These are phyloP conservation scores for Drosophila lowei DNA, from an alignment of 1,140 invertebrate genomes.

Conservation along the genomic window DNA sequence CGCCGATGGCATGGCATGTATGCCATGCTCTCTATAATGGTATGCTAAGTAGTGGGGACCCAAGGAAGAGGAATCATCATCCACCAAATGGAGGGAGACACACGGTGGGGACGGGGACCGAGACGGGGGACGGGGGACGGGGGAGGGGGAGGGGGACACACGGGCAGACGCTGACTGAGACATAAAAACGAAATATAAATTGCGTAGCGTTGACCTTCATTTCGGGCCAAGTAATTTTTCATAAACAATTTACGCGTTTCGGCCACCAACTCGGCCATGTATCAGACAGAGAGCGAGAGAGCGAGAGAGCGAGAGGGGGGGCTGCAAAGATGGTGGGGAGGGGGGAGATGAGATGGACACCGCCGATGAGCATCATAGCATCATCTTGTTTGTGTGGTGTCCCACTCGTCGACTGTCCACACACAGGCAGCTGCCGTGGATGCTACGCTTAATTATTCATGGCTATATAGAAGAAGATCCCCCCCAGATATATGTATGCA, in stretches of 20 bases:
- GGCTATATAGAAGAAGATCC: constrained; percentile 21
- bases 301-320: not conserved
- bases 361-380: constrained; percentile 1
- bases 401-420: not conserved
- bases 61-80: constrained; percentile 20
- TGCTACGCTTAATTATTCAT: constrained; percentile 76
- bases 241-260: constrained; percentile 81
- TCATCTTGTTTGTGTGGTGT: constrained; percentile 16
- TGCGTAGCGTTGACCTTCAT: constrained; percentile 79
- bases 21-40: not conserved
- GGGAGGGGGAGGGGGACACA: constrained; percentile 28
- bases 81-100: not conserved
- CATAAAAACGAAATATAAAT: constrained; percentile 80
- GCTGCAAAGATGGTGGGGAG: not conserved
- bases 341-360: not conserved
- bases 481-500: constrained; percentile 3
- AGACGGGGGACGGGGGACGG: constrained; percentile 19
- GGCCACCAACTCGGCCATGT: constrained; percentile 13
- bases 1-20: constrained; percentile 20
- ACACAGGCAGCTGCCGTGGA: constrained; percentile 53
- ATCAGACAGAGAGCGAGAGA: not conserved
- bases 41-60: constrained; percentile 22
- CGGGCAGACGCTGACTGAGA: constrained; percentile 40
- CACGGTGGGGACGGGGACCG: constrained; percentile 9
- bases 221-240: constrained; percentile 79